A percentile compares a stretch with the other conserved stretches of the same genome.
These are phyloP conservation scores for Cyaniris semiargus DNA, from an alignment of 2,888 invertebrate species.

Conservation along the genomic window DNA sequence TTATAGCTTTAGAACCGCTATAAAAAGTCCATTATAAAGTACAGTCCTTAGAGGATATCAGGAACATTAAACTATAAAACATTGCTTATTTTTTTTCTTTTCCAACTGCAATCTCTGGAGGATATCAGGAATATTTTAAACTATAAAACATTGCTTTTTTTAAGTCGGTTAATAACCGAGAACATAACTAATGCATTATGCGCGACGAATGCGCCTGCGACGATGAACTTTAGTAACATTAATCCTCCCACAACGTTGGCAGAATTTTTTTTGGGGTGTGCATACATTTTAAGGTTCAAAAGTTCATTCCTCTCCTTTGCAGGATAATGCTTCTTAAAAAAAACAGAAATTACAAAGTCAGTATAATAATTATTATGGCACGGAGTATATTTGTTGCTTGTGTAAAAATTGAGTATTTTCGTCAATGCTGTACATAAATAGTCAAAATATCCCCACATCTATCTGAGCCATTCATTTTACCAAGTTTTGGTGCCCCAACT, in stretches of 20 bases:
- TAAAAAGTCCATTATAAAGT: conserved; percentile 16
- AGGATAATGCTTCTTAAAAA: neutral
- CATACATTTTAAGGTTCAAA: neutral
- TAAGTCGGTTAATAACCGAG: conserved; percentile 34
- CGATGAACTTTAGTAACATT: conserved; percentile 52
- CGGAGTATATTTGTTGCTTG: no score
- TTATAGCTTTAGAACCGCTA: neutral
- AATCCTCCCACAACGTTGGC: conserved; percentile 49
- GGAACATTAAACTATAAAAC: neutral
- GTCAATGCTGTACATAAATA: no score
- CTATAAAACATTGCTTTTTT: conserved; percentile 8
- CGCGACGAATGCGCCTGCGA: conserved; percentile 41
- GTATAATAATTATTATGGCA: no score
- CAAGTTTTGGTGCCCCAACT: no score
- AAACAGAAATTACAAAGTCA: neutral
- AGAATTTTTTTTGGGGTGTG: conserved; percentile 9
- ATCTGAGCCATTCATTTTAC: no score
- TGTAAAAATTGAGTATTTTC: no score
- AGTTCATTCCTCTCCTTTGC: neutral
- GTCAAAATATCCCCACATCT: no score
- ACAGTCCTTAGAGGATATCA: neutral
- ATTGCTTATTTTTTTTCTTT: neutral
- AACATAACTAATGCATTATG: conserved; percentile 44
- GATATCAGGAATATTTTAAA: neutral
- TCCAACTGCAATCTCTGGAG: neutral